phyloP scores from a whole-genome alignment of 2,888 invertebrate species.

The Aphodius sticticus region DNA sequence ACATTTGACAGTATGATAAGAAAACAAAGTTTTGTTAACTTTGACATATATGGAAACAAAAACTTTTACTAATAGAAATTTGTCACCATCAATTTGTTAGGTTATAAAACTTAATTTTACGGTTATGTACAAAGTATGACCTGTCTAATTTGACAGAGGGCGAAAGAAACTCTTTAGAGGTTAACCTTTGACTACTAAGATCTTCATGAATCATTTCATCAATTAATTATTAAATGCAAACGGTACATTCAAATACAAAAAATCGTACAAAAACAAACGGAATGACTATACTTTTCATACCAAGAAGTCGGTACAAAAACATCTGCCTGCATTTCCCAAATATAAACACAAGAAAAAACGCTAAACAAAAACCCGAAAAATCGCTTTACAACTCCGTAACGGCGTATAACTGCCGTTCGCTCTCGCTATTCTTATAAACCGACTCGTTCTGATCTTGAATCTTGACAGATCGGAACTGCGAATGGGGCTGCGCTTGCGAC shows the following conservation, averaged over 20 bases:
- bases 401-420: conserved; percentile 69
- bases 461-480: conserved; percentile 57
- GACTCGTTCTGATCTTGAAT: conserved; percentile 59
- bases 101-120: neutral
- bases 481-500: conserved; percentile 50
- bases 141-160: neutral
- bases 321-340: conserved; percentile 61
- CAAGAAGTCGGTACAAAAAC: neutral
- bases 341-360: conserved; percentile 45
- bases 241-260: conserved; percentile 16
- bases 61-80: no score
- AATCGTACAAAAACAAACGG: conserved; percentile 13
- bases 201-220: neutral
- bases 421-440: conserved; percentile 60
- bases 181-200: neutral
- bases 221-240: conserved; percentile 18
- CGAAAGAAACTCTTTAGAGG: neutral
- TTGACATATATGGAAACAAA: no score
- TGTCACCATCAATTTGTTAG: no score
- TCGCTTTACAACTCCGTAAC: conserved; percentile 72
- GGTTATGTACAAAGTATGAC: neutral
- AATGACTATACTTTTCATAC: conserved; percentile 6
- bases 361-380: conserved; percentile 30
- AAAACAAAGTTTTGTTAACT: neutral
- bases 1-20: neutral